phyloP scores from a whole-genome alignment of 2,113 vertebrate species.

The Nothobranchius kuhntae region DNA sequence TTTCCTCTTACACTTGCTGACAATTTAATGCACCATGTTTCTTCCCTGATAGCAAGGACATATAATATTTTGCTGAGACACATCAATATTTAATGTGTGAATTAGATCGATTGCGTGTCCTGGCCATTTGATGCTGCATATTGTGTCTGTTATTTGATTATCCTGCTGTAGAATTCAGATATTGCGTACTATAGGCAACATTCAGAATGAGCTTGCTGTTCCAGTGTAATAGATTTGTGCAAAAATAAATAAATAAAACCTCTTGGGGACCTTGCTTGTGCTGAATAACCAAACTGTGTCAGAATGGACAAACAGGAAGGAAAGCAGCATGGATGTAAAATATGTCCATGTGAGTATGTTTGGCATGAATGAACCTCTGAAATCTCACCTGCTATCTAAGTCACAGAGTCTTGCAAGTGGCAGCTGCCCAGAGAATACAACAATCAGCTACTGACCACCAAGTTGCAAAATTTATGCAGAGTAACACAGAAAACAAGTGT shows the following conservation, averaged over 20 bases:
- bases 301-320: constrained; percentile 18
- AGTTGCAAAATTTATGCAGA: constrained; percentile 29
- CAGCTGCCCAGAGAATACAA: neutral
- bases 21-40: constrained; percentile 11
- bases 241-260: constrained; percentile 9
- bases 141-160: constrained; percentile 52
- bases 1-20: constrained; percentile 27
- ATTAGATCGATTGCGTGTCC: constrained; percentile 57
- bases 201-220: constrained; percentile 27
- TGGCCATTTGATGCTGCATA: constrained; percentile 29
- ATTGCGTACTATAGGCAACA: constrained; percentile 30
- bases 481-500: constrained; percentile 46
- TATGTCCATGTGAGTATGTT: constrained; percentile 2
- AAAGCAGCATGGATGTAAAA: constrained; percentile 11
- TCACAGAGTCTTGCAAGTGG: neutral
- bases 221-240: constrained; percentile 14
- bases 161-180: constrained; percentile 36
- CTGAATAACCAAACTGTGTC: constrained; percentile 35
- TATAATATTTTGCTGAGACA: constrained; percentile 41
- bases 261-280: constrained; percentile 19
- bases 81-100: constrained; percentile 61
- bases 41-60: constrained; percentile 12
- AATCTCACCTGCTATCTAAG: constrained; percentile 12
- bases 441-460: neutral
- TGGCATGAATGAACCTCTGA: neutral